Percentiles rank a stretch among this genome's conserved stretches.
These are phyloP conservation scores for Chionomys nivalis DNA, from an alignment of 2,113 vertebrate species.

Conservation along the genomic window DNA sequence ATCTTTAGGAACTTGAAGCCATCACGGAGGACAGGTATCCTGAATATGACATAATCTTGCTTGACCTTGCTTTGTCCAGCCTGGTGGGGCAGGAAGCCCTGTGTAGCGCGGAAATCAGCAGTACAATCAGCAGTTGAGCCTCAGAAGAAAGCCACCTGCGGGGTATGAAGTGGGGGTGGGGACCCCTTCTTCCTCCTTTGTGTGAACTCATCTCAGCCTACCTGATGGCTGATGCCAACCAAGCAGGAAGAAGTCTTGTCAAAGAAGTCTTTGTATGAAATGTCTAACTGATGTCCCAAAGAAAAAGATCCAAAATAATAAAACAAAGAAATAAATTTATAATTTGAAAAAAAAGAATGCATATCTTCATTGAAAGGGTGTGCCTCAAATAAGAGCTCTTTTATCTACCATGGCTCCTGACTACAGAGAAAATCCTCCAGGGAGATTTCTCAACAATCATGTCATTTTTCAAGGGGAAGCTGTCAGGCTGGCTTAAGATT, in stretches of 20 bases:
- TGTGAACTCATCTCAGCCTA: not conserved
- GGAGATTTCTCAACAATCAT: not conserved
- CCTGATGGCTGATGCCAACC: not conserved
- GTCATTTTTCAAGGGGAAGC: not conserved
- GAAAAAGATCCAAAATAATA: conserved; percentile 5
- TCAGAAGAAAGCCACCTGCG: not conserved
- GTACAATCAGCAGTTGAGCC: not conserved
- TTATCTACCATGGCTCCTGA: not conserved
- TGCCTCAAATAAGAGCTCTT: not conserved
- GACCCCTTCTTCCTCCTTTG: not conserved
- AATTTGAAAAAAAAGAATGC: not conserved
- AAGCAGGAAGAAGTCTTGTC: not conserved
- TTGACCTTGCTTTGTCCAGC: not conserved
- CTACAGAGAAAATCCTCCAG: not conserved
- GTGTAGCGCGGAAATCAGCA: too few relatives aligned
- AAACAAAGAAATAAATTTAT: conserved; percentile 20
- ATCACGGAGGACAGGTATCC: not conserved
- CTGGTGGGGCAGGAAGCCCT: not conserved
- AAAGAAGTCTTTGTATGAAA: not conserved
- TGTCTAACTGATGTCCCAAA: not conserved
- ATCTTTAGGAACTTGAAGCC: not conserved
- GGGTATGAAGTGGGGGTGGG: not conserved
- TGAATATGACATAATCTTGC: not conserved
- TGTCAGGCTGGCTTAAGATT: not conserved
- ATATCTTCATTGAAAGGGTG: not conserved